Evolutionary conservation across 2,113 vertebrate species (phyloP), one percentile per base, ranked within the genome.

Genomic region (Rhagologus leucostigma): DNA sequence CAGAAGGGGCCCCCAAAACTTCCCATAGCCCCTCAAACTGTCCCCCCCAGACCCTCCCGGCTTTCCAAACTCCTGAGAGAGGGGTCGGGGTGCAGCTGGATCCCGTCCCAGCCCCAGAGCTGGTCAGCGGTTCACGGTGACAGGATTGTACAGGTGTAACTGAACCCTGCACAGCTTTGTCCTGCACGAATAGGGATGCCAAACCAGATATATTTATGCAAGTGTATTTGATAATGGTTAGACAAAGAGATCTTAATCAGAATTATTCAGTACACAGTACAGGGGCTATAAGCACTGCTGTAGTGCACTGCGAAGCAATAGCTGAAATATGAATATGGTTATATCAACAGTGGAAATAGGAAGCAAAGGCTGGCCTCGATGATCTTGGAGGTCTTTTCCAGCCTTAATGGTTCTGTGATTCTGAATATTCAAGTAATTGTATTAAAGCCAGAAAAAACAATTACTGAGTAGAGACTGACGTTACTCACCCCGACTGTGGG

Each of bases 81-180:
- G 4, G 16, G 29, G 12, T 7, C 15, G 23, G 33, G 13, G 12
- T 24, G 32, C 32, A 10, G 29, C 59, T 35, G 39, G 26, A 8
- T 24, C 39, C 20, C 2, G 9, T 3, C 9, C 32, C 50, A 16
- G 27, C n/a, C 41, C 10, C 81, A 11, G 39, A 4, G 14, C n/a
- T 33, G 57, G 13, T 7, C 46, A 3, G 21, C 13, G 33, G 13
- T 12, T 63, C 13, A 1, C 6, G n/a, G 12, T 7, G 17, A 7
- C 39, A 11, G 16, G 3, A 5, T 20, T 7, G 56, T 3, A 7
- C 27, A 2, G 9, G 0, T 13, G 37, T 14, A 2, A 7, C 37
- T 12, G 63, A 21, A 2, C 24, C 39, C 21, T 6, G 4, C 16
- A 7, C 69, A 3, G n/a, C 59, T n/a, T 5, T 13, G 30, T 6